Evolutionary conservation across 2,888 invertebrate genomes (phyloP).

Genomic region (Rhagonycha lutea): DNA sequence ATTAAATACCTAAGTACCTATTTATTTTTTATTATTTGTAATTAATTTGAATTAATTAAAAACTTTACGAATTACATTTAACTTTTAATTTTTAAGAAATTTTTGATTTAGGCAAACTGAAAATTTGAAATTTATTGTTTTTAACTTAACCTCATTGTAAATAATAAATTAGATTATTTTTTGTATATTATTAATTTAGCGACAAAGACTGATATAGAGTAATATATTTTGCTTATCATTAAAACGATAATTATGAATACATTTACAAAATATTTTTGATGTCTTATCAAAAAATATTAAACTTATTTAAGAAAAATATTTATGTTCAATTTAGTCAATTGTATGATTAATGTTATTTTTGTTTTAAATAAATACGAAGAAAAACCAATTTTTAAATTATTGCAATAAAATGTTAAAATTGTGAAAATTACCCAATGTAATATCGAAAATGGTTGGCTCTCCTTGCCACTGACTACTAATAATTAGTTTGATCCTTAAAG

Average conservation of each 20-base stretch:
- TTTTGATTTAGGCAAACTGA: background rate
- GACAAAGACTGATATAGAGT: constrained; percentile 12
- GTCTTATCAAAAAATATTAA: background rate
- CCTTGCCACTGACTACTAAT: no score
- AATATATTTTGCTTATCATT: constrained; percentile 2
- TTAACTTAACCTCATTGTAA: background rate
- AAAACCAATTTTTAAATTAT: background rate
- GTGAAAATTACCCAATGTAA: no score
- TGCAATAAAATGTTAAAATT: no score
- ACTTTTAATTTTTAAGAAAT: background rate
- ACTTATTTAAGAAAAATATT: background rate
- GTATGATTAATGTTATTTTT: background rate
- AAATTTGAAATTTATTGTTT: background rate
- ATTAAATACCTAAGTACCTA: background rate
- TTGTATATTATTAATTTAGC: constrained; percentile 1
- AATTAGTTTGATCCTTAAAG: no score
- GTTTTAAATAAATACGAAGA: background rate
- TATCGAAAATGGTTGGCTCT: no score
- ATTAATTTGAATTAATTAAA: background rate
- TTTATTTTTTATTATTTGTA: background rate
- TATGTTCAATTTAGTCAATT: constrained; percentile 2
- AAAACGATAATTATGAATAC: background rate
- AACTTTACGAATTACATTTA: background rate
- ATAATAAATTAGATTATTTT: background rate
- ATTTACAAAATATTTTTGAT: background rate